A percentile compares a stretch with the other conserved stretches of the same genome.
phyloP scores from a whole-genome alignment of 1,140 invertebrate genomes.

The Neodiprion lecontei region DNA sequence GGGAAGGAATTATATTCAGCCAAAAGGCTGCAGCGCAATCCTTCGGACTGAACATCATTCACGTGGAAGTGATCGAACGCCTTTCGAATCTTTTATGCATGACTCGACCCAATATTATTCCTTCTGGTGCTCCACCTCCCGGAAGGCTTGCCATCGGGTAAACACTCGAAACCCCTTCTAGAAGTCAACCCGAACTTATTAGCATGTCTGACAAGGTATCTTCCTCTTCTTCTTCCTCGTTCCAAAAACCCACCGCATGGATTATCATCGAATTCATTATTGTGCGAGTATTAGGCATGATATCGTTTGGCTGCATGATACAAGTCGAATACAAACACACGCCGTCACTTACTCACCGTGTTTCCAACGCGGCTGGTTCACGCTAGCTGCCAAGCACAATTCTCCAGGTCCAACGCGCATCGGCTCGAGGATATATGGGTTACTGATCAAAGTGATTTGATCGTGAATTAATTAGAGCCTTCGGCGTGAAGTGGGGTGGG shows the following conservation, averaged over 20 bases:
- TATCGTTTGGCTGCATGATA: no score
- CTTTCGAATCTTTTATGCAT: not conserved
- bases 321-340: no score
- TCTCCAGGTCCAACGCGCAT: not conserved
- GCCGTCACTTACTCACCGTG: no score
- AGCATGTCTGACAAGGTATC: not conserved
- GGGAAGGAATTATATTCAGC: conserved; percentile 25
- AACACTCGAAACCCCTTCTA: not conserved
- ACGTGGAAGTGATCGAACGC: conserved; percentile 1
- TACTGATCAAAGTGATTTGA: not conserved
- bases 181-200: not conserved
- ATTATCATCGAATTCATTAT: no score
- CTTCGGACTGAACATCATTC: not conserved
- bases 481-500: not conserved
- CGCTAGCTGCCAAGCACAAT: not conserved
- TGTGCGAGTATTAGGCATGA: no score
- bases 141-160: not conserved
- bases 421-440: not conserved
- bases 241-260: no score
- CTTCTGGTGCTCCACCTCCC: not conserved
- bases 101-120: conserved; percentile 1
- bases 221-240: no score
- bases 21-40: conserved; percentile 8
- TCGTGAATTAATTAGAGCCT: not conserved
- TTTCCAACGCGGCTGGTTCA: not conserved